A percentile compares a stretch with the other conserved stretches of the same genome.
Conservation (phyloP, 37 sponge, comb jelly and placozoan genomes). For the Halichondria panicea region DNA sequence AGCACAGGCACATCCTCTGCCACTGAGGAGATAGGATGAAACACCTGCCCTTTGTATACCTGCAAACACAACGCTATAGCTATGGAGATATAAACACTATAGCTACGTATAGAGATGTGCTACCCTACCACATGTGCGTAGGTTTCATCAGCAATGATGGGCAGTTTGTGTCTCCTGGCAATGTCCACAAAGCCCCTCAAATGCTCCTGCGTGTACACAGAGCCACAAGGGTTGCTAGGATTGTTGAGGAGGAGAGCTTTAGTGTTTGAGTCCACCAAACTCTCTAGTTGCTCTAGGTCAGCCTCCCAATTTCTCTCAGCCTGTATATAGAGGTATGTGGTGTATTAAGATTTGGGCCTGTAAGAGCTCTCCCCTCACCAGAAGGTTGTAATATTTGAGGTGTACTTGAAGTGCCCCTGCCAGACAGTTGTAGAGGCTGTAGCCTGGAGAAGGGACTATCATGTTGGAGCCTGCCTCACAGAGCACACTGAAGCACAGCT, state of each 20-base stretch:
- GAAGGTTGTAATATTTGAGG: slow-evolving; percentile 54
- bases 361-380: slow-evolving; percentile 35
- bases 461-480: slow-evolving; percentile 69
- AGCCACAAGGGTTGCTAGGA: slow-evolving; percentile 97
- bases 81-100: background rate
- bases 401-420: slow-evolving; percentile 51
- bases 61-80: slow-evolving; percentile 17
- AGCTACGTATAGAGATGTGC: background rate
- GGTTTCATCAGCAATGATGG: slow-evolving; percentile 90
- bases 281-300: slow-evolving; percentile 88
- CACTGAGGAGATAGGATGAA: slow-evolving; percentile 55
- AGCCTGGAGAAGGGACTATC: slow-evolving; percentile 86
- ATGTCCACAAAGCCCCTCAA: slow-evolving; percentile 68
- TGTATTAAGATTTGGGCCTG: background rate
- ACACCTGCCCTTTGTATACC: slow-evolving; percentile 67
- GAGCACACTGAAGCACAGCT: slow-evolving; percentile 56
- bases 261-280: slow-evolving; percentile 78
- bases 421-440: slow-evolving; percentile 72
- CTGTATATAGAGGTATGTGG: too few species aligned
- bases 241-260: slow-evolving; percentile 84
- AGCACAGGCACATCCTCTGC: slow-evolving; percentile 81
- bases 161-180: slow-evolving; percentile 73
- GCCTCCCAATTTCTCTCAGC: slow-evolving; percentile 86
- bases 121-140: slow-evolving; percentile 75
- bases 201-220: slow-evolving; percentile 80